Base-by-base conservation (phyloP, 2,797 vertebrate genomes). In the Anguilla megastoma region DNA sequence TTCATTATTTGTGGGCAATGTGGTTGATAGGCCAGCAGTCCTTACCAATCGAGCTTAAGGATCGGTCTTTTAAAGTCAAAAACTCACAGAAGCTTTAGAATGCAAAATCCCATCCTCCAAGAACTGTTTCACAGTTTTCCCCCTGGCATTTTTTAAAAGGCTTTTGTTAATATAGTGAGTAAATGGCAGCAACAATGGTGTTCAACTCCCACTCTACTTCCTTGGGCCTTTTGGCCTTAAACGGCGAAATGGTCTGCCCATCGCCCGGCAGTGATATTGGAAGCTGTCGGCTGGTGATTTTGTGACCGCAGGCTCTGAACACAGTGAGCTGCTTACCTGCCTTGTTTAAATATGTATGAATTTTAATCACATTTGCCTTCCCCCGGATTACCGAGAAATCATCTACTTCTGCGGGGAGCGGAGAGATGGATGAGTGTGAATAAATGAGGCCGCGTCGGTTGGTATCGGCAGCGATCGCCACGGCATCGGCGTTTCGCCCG, bases 331-430 rank as follows among this genome's bases (percentile, higher is more conserved):
- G 45, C 50, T 48, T 50, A 50, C 24, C 45, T 50, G 18, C 33
- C 50, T 82, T 24, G 79, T 82, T 82, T 24, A 79, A 82, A 82
- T 50, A 50, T n/a, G 79, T 12, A 27, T 50, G 41, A n/a, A 82
- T 82, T 82, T 82, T 82, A 82, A 82, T 82, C 27, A 85, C 58
- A 66, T 85, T 85, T 21, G 21, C 56, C 54, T 85, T 45, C 36
- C 14, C 41, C 36, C 6, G 30, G 58, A 85, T 36, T 85, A 82
- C 16, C 50, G 79, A 50, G 79, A 21, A 50, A 82, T 50, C 4
- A 27, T 82, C 12, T n/a, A 48, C 50, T 82, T 82, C 79, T 4
- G 79, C 79, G 1, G 41, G 79, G 45, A 82, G 45, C 45, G 50
- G 21, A n/a, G 79, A n/a, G 27, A 36, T 36, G 74, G 74, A 82